Percentiles rank a stretch among this genome's conserved stretches.
Evolutionary conservation across 2,797 vertebrate species (phyloP).

Genomic region (Ctenopoma multispine): DNA sequence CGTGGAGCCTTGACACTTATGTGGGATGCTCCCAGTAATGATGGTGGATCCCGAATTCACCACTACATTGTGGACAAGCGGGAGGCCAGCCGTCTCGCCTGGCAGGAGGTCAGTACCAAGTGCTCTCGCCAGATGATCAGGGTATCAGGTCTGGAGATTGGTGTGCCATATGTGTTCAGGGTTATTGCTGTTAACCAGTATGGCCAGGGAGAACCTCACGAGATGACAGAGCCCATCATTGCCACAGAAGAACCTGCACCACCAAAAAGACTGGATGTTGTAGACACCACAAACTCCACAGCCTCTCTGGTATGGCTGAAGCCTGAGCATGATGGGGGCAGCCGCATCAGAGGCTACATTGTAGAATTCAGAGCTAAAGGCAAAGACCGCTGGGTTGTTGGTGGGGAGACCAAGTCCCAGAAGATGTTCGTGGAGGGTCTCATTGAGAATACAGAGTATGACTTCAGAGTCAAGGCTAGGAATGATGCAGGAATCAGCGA

Average conservation of each 20-base stretch:
- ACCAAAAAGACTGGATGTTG: constrained; percentile 94
- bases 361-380: constrained; percentile 94
- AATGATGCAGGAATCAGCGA: constrained; percentile 96
- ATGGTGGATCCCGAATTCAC: constrained; percentile 94
- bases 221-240: constrained; percentile 92
- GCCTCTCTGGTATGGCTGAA: constrained; percentile 96
- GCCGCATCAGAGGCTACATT: constrained; percentile 92
- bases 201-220: constrained; percentile 92
- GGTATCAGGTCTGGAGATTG: constrained; percentile 89
- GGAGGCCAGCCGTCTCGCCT: constrained; percentile 95
- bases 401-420: constrained; percentile 91
- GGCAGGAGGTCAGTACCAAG: constrained; percentile 93
- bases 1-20: constrained; percentile 92
- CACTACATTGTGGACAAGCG: constrained; percentile 96
- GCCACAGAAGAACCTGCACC: constrained; percentile 98
- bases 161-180: constrained; percentile 92
- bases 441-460: constrained; percentile 94
- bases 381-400: constrained; percentile 89
- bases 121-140: constrained; percentile 93
- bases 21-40: constrained; percentile 96
- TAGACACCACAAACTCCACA: constrained; percentile 94
- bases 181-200: constrained; percentile 96
- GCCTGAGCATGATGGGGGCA: constrained; percentile 98
- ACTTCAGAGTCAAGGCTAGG: constrained; percentile 95
- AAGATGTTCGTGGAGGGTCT: constrained; percentile 94